Conservation (phyloP, 2,797 vertebrate genomes). For the Phrynocephalus forsythii region DNA sequence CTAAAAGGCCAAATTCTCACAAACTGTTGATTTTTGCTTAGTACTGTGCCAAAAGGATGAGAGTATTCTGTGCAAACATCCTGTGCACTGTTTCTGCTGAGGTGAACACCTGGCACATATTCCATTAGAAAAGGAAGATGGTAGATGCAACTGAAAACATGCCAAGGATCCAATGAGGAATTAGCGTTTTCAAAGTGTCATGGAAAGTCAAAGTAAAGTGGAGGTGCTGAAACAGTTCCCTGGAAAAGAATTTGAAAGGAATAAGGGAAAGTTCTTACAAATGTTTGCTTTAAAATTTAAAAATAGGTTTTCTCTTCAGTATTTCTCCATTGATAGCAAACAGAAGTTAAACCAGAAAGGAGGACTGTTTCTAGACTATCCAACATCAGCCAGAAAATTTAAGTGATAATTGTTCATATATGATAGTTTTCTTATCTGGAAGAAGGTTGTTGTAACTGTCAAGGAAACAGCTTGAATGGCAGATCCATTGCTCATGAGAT, state of each 20-base stretch:
- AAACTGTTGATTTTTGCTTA: background rate
- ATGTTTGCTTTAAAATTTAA: constrained; percentile 62
- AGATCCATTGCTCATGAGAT: background rate
- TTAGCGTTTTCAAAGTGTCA: constrained; percentile 31
- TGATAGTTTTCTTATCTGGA: constrained; percentile 4
- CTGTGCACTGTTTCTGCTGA: background rate
- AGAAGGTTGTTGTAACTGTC: background rate
- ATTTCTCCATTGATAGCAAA: constrained; percentile 16
- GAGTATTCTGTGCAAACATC: background rate
- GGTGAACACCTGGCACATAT: constrained; percentile 6
- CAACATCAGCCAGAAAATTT: background rate
- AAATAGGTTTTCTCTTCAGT: background rate
- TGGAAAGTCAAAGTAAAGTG: constrained; percentile 44
- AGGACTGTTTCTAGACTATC: constrained; percentile 16
- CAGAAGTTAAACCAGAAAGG: constrained; percentile 36
- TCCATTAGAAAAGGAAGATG: constrained; percentile 50
- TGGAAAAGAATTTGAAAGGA: constrained; percentile 37
- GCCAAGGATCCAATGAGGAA: constrained; percentile 40
- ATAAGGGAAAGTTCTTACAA: constrained; percentile 29
- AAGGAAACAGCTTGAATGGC: background rate
- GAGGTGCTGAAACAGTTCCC: constrained; percentile 58
- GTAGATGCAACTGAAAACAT: constrained; percentile 32
- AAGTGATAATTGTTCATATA: constrained; percentile 14
- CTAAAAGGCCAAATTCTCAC: background rate
- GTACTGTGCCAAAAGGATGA: background rate